phyloP scores from a whole-genome alignment of 1,140 invertebrate species.

The Listronotus bonariensis region DNA sequence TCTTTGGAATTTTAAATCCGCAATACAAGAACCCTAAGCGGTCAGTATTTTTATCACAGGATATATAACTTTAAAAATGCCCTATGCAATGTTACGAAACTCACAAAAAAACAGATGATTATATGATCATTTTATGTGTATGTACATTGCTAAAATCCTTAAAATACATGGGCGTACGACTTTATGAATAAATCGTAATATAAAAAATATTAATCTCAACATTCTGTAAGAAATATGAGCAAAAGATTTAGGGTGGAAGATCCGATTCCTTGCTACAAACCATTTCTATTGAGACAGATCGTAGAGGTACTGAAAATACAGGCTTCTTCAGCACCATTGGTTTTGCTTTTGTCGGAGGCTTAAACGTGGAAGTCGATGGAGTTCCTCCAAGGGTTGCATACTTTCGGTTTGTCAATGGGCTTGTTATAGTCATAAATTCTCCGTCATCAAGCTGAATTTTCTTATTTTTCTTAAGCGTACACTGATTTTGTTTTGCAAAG shows the following conservation, averaged over 20 bases:
- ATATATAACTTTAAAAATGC: too few relatives aligned
- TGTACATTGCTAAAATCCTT: conserved; percentile 8
- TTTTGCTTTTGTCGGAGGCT: conserved; percentile 51
- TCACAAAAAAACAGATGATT: background rate
- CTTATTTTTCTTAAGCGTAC: conserved; percentile 79
- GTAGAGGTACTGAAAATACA: conserved; percentile 48
- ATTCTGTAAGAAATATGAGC: conserved; percentile 12
- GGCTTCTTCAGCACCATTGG: conserved; percentile 54
- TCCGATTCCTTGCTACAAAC: conserved; percentile 42
- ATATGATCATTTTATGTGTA: background rate
- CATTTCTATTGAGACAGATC: conserved; percentile 41
- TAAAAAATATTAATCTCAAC: conserved; percentile 21
- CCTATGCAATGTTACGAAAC: background rate
- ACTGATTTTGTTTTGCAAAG: conserved; percentile 80
- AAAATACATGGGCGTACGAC: conserved; percentile 8
- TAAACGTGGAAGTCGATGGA: conserved; percentile 47
- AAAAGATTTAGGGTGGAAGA: conserved; percentile 41
- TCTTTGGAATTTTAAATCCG: too few relatives aligned
- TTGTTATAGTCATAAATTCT: conserved; percentile 51
- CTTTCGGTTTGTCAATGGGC: conserved; percentile 50
- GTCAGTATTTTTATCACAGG: too few relatives aligned
- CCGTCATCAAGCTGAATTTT: conserved; percentile 56
- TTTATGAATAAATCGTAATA: conserved; percentile 10
- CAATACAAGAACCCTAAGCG: too few relatives aligned
- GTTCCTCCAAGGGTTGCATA: conserved; percentile 38